phyloP scores from a whole-genome alignment of 2,797 vertebrate genomes.

The Vespertilio murinus region DNA sequence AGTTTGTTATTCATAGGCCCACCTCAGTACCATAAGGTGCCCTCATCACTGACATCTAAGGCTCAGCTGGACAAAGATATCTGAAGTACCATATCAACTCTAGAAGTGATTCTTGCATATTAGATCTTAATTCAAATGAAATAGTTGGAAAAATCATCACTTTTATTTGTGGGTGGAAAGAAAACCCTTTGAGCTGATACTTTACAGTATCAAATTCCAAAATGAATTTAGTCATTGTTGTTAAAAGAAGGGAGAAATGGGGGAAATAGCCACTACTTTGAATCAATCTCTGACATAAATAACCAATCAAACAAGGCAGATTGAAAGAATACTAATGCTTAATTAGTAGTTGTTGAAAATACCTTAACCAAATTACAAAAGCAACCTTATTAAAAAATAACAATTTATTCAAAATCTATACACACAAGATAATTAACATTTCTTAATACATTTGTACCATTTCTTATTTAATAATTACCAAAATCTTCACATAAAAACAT shows the following conservation, averaged over 20 bases:
- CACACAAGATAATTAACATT: background rate
- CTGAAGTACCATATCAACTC: background rate
- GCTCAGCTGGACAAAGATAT: background rate
- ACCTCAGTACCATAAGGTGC: background rate
- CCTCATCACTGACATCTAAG: background rate
- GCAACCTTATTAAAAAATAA: background rate
- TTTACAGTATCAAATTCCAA: background rate
- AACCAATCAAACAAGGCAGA: background rate
- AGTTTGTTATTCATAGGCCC: constrained; percentile 55
- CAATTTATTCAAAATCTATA: background rate
- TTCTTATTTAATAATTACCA: background rate
- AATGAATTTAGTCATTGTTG: background rate
- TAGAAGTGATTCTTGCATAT: background rate
- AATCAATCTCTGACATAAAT: background rate
- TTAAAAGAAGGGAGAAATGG: background rate
- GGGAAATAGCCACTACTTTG: background rate
- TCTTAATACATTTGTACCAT: background rate
- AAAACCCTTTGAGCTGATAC: background rate
- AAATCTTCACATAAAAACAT: background rate
- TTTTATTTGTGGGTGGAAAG: background rate
- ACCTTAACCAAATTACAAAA: background rate
- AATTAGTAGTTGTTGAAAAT: background rate
- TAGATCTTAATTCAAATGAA: background rate
- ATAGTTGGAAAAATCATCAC: background rate
- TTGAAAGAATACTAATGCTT: background rate